Conservation (phyloP, 2,888 invertebrate species). For the Parapristionchus giblindavisi region DNA sequence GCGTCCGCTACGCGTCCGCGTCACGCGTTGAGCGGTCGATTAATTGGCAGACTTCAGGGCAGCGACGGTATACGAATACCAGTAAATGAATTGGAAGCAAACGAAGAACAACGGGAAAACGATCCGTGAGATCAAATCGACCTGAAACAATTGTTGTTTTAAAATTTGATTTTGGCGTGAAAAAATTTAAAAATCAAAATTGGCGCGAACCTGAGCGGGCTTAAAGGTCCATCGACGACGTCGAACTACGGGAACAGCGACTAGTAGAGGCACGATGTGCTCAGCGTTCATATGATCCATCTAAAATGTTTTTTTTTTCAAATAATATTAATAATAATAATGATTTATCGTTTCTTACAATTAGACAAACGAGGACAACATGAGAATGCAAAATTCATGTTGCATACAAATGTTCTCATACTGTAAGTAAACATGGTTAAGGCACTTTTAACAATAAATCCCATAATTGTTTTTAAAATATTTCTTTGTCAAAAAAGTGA, state of each 20-base stretch:
- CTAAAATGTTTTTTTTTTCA: background rate
- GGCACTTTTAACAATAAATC: background rate
- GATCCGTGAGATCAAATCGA: slow-evolving; percentile 58
- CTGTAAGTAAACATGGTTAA: background rate
- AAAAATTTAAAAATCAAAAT: too few relatives aligned
- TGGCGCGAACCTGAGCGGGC: slow-evolving; percentile 12
- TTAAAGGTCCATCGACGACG: background rate
- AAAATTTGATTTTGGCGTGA: background rate
- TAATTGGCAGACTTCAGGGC: too few relatives aligned
- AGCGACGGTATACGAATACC: too few relatives aligned
- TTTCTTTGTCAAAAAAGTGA: too few relatives aligned
- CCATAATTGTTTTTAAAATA: background rate
- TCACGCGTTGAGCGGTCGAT: too few relatives aligned
- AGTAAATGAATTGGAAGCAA: slow-evolving; percentile 55
- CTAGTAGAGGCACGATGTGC: slow-evolving; percentile 34
- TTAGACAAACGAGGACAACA: too few relatives aligned
- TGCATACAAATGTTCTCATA: background rate
- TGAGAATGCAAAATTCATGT: too few relatives aligned
- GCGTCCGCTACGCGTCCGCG: too few relatives aligned
- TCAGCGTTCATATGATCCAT: slow-evolving; percentile 36
- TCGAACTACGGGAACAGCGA: slow-evolving; percentile 26
- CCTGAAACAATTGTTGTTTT: background rate
- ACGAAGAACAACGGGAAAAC: slow-evolving; percentile 59
- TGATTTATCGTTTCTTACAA: too few relatives aligned
- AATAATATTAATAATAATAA: too few relatives aligned